Conservation (phyloP, 1,140 invertebrate species). For the Euura lappo region DNA sequence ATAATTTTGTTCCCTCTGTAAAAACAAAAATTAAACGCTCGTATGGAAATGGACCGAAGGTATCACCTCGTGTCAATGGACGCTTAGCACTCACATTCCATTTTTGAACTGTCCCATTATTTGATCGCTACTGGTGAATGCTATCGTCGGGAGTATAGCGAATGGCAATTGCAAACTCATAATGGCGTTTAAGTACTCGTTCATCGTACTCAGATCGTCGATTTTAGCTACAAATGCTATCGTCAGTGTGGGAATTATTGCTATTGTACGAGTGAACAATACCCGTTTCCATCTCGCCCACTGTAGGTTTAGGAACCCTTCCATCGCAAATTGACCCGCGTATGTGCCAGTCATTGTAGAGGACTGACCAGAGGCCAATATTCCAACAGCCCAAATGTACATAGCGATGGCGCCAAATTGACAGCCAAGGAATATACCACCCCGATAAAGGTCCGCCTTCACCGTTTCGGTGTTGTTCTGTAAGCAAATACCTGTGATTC, state of each 20-base stretch:
- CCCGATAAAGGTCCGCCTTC: slow-evolving; percentile 83
- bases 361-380: slow-evolving; percentile 88
- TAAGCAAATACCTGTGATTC: slow-evolving; percentile 29
- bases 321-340: slow-evolving; percentile 80
- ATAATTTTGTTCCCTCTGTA: slow-evolving; percentile 74
- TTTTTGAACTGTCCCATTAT: slow-evolving; percentile 89
- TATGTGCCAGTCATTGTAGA: slow-evolving; percentile 90
- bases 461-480: slow-evolving; percentile 64
- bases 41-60: slow-evolving; percentile 9
- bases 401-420: slow-evolving; percentile 80
- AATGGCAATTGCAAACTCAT: slow-evolving; percentile 88
- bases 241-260: slow-evolving; percentile 88
- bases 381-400: slow-evolving; percentile 91
- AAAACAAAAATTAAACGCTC: slow-evolving; percentile 35
- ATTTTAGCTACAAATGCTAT: slow-evolving; percentile 79
- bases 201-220: slow-evolving; percentile 80
- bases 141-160: slow-evolving; percentile 85
- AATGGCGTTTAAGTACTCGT: slow-evolving; percentile 89
- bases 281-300: slow-evolving; percentile 92
- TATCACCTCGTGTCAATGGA: slow-evolving; percentile 8
- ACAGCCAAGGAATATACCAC: slow-evolving; percentile 86
- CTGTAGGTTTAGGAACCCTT: slow-evolving; percentile 88
- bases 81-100: slow-evolving; percentile 64
- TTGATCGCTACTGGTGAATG: slow-evolving; percentile 80
- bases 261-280: slow-evolving; percentile 83